Evolutionary conservation across 2,797 vertebrate species (phyloP).

Genomic region (Ceyx erithaca): DNA sequence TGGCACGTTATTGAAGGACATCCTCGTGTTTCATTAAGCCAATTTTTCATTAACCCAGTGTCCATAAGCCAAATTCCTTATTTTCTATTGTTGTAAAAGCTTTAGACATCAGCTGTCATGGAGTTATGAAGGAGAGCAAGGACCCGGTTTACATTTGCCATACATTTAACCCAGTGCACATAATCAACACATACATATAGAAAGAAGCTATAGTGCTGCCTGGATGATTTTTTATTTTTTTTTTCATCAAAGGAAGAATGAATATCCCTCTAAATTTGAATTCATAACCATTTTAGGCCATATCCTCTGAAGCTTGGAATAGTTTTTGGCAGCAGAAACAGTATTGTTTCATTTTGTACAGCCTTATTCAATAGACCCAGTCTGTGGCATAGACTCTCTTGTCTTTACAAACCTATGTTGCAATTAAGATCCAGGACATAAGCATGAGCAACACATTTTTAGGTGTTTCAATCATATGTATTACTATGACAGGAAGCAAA

Average conservation of each 20-base stretch:
- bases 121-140: background rate
- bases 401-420: background rate
- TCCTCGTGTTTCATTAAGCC: background rate
- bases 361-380: background rate
- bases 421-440: background rate
- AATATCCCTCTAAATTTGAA: slow-evolving; percentile 12
- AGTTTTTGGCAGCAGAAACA: slow-evolving; percentile 25
- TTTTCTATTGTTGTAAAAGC: background rate
- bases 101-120: background rate
- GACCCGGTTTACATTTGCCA: background rate
- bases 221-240: background rate
- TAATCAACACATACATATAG: background rate
- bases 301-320: background rate
- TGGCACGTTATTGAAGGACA: background rate
- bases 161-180: background rate
- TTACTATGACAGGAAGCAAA: background rate
- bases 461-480: background rate
- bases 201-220: background rate
- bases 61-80: background rate
- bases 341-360: slow-evolving; percentile 37
- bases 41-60: background rate
- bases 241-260: background rate
- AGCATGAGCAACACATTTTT: background rate
- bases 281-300: slow-evolving; percentile 58
- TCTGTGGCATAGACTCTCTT: background rate